phyloP scores from a whole-genome alignment of 1,140 invertebrate genomes.

The Pachypsylla venusta region DNA sequence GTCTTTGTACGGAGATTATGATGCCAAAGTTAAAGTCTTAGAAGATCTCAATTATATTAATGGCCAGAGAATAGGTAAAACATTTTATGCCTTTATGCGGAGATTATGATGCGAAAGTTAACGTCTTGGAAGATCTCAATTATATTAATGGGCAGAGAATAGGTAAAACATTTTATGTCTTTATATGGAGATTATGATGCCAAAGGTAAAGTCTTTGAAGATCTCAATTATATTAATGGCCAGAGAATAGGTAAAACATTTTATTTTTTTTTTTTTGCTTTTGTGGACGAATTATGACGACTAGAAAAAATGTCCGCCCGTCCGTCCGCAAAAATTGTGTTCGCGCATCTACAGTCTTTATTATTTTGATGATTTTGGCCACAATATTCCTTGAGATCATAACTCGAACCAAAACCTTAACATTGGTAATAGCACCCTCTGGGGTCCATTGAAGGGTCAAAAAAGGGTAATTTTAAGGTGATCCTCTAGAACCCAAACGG shows the following conservation, averaged over 20 bases:
- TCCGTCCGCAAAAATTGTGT: no score
- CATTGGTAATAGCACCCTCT: no score
- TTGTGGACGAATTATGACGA: no score
- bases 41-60: conserved; percentile 60
- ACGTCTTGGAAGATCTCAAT: conserved; percentile 62
- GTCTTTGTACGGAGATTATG: conserved; percentile 75
- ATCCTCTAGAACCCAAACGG: no score
- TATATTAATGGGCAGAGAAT: conserved; percentile 56
- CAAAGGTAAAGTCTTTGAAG: conserved; percentile 62
- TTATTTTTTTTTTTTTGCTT: no score
- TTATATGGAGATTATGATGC: conserved; percentile 80
- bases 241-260: conserved; percentile 50
- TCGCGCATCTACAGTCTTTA: no score
- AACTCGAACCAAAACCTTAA: no score
- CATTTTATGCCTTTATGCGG: conserved; percentile 61
- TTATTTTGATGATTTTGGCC: no score
- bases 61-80: conserved; percentile 46
- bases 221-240: conserved; percentile 57
- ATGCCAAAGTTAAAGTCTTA: conserved; percentile 66
- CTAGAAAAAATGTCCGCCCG: no score
- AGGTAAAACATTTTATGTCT: conserved; percentile 53
- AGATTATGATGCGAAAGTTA: conserved; percentile 70
- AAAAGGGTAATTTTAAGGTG: no score
- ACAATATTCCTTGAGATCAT: no score
- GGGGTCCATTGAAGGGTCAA: no score